Base-by-base conservation (phyloP, 2,888 invertebrate genomes). In the Eurytoma adleriae region DNA sequence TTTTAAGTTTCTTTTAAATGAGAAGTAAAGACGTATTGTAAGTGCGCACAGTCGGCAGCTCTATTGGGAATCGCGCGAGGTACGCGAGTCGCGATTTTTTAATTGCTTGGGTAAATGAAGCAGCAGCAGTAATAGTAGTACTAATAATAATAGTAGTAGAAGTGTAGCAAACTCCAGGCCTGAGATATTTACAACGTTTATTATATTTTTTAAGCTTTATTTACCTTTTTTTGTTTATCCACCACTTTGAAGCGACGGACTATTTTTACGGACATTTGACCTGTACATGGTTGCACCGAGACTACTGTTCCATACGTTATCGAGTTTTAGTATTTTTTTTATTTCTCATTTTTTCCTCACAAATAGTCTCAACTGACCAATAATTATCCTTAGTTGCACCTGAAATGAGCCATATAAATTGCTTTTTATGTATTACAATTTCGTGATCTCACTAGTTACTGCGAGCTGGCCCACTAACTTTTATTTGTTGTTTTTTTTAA, bases 181-280 rank as follows among this genome's bases (percentile, higher is more conserved):
- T 79, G 75, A 79, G 82, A 83, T 84, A 84, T 84, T 84, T 84
- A 84, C 84, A 84, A 81, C 50, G 61, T 69, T 79, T 20, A 59
- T 57, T 72, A 81, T 66, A 62, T 74, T 74, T 75, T 40, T 40
- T 74, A 14, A 20, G 57, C 62, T 57, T 68, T 5, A 30, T n/a
- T 68, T 48, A 40, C 69, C 69, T 81, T 27, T 54, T 67, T 61
- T 48, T 52, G 14, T 62, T 70, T 54, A 27, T 64, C 16, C 64
- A 67, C 48, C 67, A 48, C 56, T 69, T 24, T 59, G 50, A 64
- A 30, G 54, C 62, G 27, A 59, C 24, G 14, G 62, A 81, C 30
- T 54, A n/a, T 62, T n/a, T 64, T 71, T 80, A 71, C 56, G 67
- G 77, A 80, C 67, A 71, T 52, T 52, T 67, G 73, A 79, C 68